Base-by-base conservation (phyloP, 1,140 invertebrate genomes). In the Sinonovacula constricta region DNA sequence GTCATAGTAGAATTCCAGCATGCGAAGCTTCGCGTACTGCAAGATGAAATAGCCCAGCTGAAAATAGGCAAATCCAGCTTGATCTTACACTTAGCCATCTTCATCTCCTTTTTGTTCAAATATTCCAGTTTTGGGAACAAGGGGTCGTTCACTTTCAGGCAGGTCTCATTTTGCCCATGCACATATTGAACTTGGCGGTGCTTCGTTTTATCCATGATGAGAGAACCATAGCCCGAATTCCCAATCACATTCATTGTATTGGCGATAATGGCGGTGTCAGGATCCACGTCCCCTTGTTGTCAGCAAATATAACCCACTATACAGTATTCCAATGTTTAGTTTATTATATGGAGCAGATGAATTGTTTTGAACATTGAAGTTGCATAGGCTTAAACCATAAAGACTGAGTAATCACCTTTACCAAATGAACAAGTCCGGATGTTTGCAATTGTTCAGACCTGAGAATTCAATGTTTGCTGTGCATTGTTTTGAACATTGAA, bases 1-100 rank as follows among this genome's bases (percentile, higher is more conserved):
- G 53, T 86, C 82, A 49, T 79, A 83, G 49, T 85, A 82, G 59
- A 86, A 85, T 33, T 83, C 24, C 1, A 85, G 60, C 81, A 82
- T 80, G 1, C 68, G 66, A 14, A 77, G 39, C 34, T 82, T 82
- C 3, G 77, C 81, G 24, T 82, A 80, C 39, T 82, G 80, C 5
- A 82, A 34, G 30, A 82, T 79, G 26, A 82, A 74, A 51, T 68
- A 82, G 2, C 63, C 81, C 10, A 82, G 56, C 14, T 82, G 76
- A n/a, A 79, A n/a, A n/a, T 49, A 14, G 77, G 77, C 33, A 76
- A 36, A n/a, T n/a, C n/a, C n/a, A n/a, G n/a, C n/a, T n/a, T 39
- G 14, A 76, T 68, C 28, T 26, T 66, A n/a, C 28, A 18, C 49
- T 81, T 81, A 3, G 79, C 31, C 59, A 59, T 75, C 45, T 81